phyloP scores from a whole-genome alignment of 2,113 vertebrate species.

The Nycticebus coucang region DNA sequence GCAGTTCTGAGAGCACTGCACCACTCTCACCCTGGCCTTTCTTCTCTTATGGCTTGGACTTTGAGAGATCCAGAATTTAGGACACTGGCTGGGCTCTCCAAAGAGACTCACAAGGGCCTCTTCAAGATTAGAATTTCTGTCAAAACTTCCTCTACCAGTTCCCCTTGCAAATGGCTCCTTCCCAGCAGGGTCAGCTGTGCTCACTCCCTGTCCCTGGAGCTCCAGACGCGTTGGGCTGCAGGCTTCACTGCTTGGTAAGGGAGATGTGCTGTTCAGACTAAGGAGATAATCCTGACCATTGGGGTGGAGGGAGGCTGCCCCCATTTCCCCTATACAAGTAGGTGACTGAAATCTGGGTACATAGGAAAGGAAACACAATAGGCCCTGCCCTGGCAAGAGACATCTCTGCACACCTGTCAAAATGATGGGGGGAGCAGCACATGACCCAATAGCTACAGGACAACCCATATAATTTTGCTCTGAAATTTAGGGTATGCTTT shows the following conservation, averaged over 20 bases:
- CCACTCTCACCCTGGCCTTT: background rate
- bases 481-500: background rate
- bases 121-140: background rate
- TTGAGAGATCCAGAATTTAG: background rate
- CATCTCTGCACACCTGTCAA: background rate
- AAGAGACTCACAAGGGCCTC: background rate
- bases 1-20: rapidly evolving
- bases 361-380: background rate
- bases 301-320: background rate
- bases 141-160: background rate
- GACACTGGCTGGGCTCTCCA: background rate
- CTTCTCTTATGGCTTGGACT: background rate
- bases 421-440: background rate
- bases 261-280: background rate
- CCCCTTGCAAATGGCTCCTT: background rate
- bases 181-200: too few relatives aligned
- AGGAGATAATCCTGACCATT: background rate
- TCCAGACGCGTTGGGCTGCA: background rate
- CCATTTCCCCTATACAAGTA: too few relatives aligned
- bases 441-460: background rate
- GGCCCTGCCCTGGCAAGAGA: background rate
- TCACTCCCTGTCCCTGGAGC: background rate
- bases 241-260: background rate
- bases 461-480: background rate
- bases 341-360: background rate